Evolutionary conservation across 2,888 invertebrate genomes (phyloP), one percentile per base, ranked within the genome.

Genomic region (Oxystoma pomonae): DNA sequence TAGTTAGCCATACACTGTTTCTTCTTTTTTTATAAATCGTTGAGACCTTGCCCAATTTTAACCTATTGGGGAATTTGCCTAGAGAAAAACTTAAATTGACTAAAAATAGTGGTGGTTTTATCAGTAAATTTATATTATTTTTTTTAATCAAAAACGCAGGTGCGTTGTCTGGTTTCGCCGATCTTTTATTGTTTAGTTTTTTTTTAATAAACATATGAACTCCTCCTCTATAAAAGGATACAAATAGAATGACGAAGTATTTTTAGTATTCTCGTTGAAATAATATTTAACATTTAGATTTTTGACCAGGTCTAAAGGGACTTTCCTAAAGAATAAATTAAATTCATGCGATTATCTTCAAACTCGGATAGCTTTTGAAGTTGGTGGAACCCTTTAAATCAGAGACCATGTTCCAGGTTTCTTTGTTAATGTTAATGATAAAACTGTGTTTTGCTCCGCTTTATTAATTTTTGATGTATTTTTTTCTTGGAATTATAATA

Each of bases 21-120:
- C n/a, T 50, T 64, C 58, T 12, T 20, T 16, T 20, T 55, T 64
- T 64, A 49, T 55, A 52, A 16, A 58, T 17, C 16, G 61, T 60
- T n/a, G 50, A 20, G 5, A 64, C 56, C 58, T 61, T 64, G n/a
- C 61, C 61, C 5, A n/a, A 55, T 51, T 61, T 64, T 50, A 64
- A 50, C n/a, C 16, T 16, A 20, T 35, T 16, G 16, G 64, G 58
- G 50, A 64, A 61, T 17, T 2, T 3, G 12, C 12, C 35, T 35
- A 35, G 12, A 35, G 5, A 35, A 35, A 35, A 35, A 35, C 35
- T 35, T 18, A 64, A 20, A 55, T 64, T 64, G 16, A 64, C 51
- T 16, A 64, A 21, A 49, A 19, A 61, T 1, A 22, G 20, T 7
- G 58, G 21, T 20, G 57, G 57, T 35, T 22, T 22, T 20, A 56